Conservation (phyloP, 2,888 invertebrate genomes). For the Caenorhabditis imperialis region DNA sequence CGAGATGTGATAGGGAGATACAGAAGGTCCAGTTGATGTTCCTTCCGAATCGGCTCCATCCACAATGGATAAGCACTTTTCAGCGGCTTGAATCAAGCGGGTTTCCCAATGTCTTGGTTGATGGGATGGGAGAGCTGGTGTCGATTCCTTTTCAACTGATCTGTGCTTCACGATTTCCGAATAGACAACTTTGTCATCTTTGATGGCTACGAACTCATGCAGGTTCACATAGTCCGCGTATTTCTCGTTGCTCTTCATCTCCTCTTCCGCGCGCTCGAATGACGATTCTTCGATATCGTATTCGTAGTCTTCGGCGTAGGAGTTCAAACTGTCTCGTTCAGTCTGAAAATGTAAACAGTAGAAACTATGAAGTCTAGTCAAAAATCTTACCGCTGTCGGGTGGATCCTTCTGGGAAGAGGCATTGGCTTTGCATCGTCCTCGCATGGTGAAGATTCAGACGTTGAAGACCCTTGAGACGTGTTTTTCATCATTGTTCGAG, state of each 20-base stretch:
- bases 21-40: conserved; percentile 38
- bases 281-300: conserved; percentile 73
- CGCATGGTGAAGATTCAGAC: conserved; percentile 69
- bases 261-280: conserved; percentile 68
- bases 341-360: no score
- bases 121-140: conserved; percentile 66
- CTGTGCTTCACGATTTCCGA: conserved; percentile 67
- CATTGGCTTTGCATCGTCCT: conserved; percentile 64
- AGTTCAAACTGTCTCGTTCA: conserved; percentile 72
- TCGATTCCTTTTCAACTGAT: conserved; percentile 31
- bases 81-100: conserved; percentile 68
- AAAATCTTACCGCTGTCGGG: conserved; percentile 9
- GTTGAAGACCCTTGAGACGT: conserved; percentile 61
- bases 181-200: conserved; percentile 69
- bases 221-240: conserved; percentile 73
- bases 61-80: conserved; percentile 63
- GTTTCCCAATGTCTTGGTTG: conserved; percentile 65
- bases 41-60: conserved; percentile 55
- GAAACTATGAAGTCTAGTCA: no score
- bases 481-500: conserved; percentile 33
- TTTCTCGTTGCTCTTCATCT: conserved; percentile 16
- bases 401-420: conserved; percentile 60
- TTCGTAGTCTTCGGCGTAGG: conserved; percentile 73
- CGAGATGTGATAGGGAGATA: conserved; percentile 60
- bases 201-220: conserved; percentile 69